These are phyloP conservation scores for Nowickia ferox DNA, from an alignment of 2,888 invertebrate genomes.

Conservation along the genomic window DNA sequence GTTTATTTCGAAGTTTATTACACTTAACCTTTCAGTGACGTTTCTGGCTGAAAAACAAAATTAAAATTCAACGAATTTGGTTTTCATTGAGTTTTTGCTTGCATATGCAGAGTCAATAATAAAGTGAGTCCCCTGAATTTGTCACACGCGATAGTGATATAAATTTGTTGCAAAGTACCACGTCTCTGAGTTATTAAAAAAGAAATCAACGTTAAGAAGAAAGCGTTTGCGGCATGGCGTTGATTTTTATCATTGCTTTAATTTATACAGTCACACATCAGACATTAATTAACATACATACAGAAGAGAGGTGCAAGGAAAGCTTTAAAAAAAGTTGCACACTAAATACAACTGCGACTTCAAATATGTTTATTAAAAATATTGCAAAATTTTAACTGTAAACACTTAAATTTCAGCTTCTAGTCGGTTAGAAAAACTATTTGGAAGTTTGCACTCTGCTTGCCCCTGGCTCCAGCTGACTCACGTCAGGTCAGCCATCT, in stretches of 20 bases:
- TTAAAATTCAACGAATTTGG: too few relatives aligned
- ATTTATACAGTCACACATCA: background rate
- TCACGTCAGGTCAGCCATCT: slow-evolving; percentile 27
- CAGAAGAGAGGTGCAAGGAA: background rate
- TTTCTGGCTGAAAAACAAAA: background rate
- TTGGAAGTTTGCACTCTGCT: background rate
- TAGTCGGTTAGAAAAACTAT: background rate
- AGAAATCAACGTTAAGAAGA: background rate
- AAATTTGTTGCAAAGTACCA: background rate
- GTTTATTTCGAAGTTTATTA: slow-evolving; percentile 35
- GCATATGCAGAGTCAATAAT: too few relatives aligned
- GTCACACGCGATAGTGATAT: background rate
- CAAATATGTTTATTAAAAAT: background rate
- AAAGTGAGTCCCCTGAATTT: background rate
- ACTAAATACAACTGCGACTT: background rate
- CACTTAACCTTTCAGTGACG: slow-evolving; percentile 16
- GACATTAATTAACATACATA: slow-evolving; percentile 5
- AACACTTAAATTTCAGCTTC: background rate
- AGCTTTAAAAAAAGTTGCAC: background rate
- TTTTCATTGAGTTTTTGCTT: too few relatives aligned
- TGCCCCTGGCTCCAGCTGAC: background rate
- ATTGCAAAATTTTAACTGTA: background rate
- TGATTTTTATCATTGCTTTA: slow-evolving; percentile 12
- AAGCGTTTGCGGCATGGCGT: background rate
- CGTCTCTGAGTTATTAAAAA: slow-evolving; percentile 17